Evolutionary conservation across 2,113 vertebrate species (phyloP).

Genomic region (Crypturellus undulatus): DNA sequence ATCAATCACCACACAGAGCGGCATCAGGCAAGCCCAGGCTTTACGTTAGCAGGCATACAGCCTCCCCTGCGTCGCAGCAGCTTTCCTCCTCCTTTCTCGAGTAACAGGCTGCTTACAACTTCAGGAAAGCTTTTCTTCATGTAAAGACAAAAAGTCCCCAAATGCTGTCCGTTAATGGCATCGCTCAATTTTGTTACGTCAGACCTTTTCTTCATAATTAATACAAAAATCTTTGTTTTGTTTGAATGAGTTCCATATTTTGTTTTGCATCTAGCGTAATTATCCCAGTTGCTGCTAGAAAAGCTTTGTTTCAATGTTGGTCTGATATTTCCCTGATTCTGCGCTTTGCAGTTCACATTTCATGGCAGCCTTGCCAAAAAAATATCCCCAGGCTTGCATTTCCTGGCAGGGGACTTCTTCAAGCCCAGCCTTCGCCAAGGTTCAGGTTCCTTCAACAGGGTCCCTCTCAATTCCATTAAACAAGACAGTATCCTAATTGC

Average conservation of each 20-base stretch:
- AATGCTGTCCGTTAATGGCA: slow-evolving; percentile 29
- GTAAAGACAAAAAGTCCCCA: background rate
- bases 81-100: background rate
- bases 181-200: background rate
- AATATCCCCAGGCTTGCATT: slow-evolving; percentile 68
- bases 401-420: slow-evolving; percentile 49
- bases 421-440: slow-evolving; percentile 43
- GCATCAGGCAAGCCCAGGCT: slow-evolving; percentile 66
- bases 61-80: slow-evolving; percentile 7
- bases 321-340: slow-evolving; percentile 35
- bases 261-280: slow-evolving; percentile 48
- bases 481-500: slow-evolving; percentile 77
- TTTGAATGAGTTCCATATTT: slow-evolving; percentile 39
- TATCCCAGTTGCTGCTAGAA: slow-evolving; percentile 61
- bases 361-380: slow-evolving; percentile 42
- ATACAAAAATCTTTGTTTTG: slow-evolving; percentile 46
- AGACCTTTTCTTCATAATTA: slow-evolving; percentile 39
- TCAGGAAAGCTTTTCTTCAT: slow-evolving; percentile 20
- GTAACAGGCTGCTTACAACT: slow-evolving; percentile 17
- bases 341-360: slow-evolving; percentile 44
- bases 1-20: background rate
- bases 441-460: slow-evolving; percentile 57
- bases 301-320: slow-evolving; percentile 65
- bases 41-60: slow-evolving; percentile 17
- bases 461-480: slow-evolving; percentile 61